Evolutionary conservation across 2,888 invertebrate species (phyloP).

Genomic region (Dendrolimus houi): DNA sequence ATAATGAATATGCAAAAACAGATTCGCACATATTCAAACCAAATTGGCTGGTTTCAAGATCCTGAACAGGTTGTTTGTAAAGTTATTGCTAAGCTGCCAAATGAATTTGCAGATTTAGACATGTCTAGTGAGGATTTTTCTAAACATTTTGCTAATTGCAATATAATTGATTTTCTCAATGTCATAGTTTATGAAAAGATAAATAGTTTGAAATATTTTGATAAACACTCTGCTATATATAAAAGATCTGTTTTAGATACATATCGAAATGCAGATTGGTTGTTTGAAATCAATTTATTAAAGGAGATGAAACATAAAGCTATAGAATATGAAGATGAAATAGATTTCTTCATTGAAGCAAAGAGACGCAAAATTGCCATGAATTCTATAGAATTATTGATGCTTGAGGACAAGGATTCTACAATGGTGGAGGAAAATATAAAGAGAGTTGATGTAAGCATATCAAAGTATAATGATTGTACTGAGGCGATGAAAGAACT

Average conservation of each 20-base stretch:
- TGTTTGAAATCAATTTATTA: slow-evolving; percentile 59
- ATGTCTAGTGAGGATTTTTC: slow-evolving; percentile 50
- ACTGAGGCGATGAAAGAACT: slow-evolving; percentile 56
- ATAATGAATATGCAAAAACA: slow-evolving; percentile 57
- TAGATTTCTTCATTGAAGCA: slow-evolving; percentile 47
- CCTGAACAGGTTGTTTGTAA: slow-evolving; percentile 66
- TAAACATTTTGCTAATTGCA: slow-evolving; percentile 51
- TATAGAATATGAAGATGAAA: slow-evolving; percentile 48
- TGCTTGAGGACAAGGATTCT: slow-evolving; percentile 54
- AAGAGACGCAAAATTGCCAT: slow-evolving; percentile 61
- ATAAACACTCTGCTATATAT: slow-evolving; percentile 74
- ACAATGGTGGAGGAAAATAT: slow-evolving; percentile 53
- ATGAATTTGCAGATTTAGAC: slow-evolving; percentile 48
- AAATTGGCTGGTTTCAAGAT: slow-evolving; percentile 65
- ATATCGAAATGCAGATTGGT: slow-evolving; percentile 76
- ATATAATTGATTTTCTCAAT: slow-evolving; percentile 74
- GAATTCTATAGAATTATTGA: slow-evolving; percentile 51
- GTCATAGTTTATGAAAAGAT: slow-evolving; percentile 74
- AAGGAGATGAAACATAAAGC: slow-evolving; percentile 50
- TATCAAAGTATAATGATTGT: slow-evolving; percentile 45
- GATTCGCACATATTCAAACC: slow-evolving; percentile 65
- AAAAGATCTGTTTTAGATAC: slow-evolving; percentile 67
- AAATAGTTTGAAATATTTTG: slow-evolving; percentile 55
- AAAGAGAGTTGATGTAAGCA: slow-evolving; percentile 40
- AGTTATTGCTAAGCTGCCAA: slow-evolving; percentile 57